These are phyloP conservation scores for Avahi laniger DNA, from an alignment of 2,797 vertebrate genomes.

Conservation along the genomic window DNA sequence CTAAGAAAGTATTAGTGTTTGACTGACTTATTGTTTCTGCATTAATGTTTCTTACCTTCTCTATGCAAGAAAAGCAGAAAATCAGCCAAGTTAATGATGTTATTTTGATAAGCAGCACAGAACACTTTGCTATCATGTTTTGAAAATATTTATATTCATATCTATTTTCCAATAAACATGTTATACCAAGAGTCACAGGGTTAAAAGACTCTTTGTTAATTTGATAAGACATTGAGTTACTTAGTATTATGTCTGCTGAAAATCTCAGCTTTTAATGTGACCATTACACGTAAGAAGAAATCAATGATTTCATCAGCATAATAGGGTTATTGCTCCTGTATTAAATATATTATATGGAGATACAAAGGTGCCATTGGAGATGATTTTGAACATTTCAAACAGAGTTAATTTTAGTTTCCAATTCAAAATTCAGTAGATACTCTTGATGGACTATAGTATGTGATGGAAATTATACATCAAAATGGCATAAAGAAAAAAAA, in stretches of 20 bases:
- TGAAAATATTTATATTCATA: constrained; percentile 56
- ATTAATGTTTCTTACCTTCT: constrained; percentile 24
- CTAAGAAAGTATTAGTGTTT: not conserved
- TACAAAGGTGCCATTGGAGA: constrained; percentile 37
- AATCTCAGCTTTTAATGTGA: constrained; percentile 66
- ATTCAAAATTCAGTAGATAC: constrained; percentile 65
- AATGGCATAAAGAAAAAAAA: constrained; percentile 7
- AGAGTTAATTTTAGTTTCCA: constrained; percentile 57
- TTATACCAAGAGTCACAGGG: constrained; percentile 10
- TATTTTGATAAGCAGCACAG: constrained; percentile 39
- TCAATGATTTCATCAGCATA: constrained; percentile 74
- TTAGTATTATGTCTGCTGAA: constrained; percentile 66
- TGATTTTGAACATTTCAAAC: constrained; percentile 66
- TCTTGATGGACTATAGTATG: constrained; percentile 1
- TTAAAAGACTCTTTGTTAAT: constrained; percentile 74
- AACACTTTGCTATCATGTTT: constrained; percentile 25
- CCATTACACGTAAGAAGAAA: constrained; percentile 63
- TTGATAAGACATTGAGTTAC: constrained; percentile 62
- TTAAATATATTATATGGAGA: constrained; percentile 55
- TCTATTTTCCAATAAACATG: constrained; percentile 57
- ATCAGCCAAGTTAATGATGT: constrained; percentile 2
- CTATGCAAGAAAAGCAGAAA: constrained; percentile 7
- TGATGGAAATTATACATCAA: constrained; percentile 50
- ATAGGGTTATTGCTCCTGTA: constrained; percentile 45
- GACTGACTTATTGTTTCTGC: not conserved